A percentile compares a stretch with the other conserved stretches of the same genome.
Evolutionary conservation across 2,113 vertebrate species (phyloP).

Genomic region (Etheostoma cragini): DNA sequence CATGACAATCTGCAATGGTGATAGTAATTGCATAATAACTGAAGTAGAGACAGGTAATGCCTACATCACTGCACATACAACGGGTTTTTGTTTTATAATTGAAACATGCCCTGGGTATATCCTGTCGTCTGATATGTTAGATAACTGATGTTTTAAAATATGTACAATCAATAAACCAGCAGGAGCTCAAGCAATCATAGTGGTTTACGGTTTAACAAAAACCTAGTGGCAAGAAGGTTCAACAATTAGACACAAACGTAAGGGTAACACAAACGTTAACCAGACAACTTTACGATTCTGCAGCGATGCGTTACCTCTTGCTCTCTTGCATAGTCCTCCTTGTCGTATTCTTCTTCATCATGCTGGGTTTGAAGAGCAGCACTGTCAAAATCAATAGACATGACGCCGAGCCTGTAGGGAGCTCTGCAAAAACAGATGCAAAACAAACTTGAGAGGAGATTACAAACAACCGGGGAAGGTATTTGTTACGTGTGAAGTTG

Average conservation of each 20-base stretch:
- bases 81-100: neutral
- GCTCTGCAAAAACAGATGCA: neutral
- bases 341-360: constrained; percentile 85
- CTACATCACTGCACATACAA: neutral
- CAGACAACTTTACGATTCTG: neutral
- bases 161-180: neutral
- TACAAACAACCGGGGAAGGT: neutral
- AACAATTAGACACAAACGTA: neutral
- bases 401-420: constrained; percentile 48
- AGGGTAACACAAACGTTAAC: neutral
- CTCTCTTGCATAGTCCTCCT: constrained; percentile 85
- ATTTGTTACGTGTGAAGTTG: too few species aligned
- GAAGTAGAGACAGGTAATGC: neutral
- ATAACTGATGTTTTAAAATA: neutral
- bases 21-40: neutral
- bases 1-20: neutral
- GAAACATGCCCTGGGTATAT: neutral
- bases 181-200: neutral
- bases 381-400: constrained; percentile 87
- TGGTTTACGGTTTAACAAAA: neutral
- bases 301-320: constrained; percentile 77
- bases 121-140: neutral
- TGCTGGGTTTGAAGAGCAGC: constrained; percentile 84
- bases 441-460: neutral
- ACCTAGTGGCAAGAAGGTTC: neutral